Evolutionary conservation across 2,888 invertebrate species (phyloP).

Genomic region (Cephonodes hylas): DNA sequence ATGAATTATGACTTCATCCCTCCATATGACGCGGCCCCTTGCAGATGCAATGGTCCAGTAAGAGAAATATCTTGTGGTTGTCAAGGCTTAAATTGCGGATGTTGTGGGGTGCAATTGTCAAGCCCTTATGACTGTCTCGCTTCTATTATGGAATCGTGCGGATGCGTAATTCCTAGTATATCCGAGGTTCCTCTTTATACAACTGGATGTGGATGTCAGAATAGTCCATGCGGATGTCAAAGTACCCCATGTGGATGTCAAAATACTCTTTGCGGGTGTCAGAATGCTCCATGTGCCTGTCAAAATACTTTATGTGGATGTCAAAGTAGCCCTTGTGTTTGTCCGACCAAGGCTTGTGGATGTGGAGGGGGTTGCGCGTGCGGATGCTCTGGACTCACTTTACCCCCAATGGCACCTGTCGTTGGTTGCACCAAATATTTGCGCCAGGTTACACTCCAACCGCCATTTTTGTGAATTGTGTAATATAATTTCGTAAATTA

Average conservation of each 20-base stretch:
- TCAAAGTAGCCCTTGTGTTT: conserved; percentile 12
- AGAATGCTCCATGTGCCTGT: conserved; percentile 17
- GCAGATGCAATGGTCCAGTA: not conserved
- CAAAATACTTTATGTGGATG: conserved; percentile 10
- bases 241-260: not conserved
- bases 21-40: not conserved
- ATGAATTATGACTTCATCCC: not conserved
- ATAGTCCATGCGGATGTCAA: not conserved
- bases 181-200: conserved; percentile 14
- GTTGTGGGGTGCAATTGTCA: not conserved
- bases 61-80: conserved; percentile 1
- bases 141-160: not conserved
- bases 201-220: conserved; percentile 22
- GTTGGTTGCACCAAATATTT: conserved; percentile 37
- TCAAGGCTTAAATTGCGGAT: not conserved
- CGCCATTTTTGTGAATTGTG: conserved; percentile 51
- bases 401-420: not conserved
- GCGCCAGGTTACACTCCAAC: conserved; percentile 53
- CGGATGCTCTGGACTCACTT: not conserved
- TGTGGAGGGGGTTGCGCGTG: conserved; percentile 23
- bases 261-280: conserved; percentile 18
- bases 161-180: not conserved
- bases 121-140: not conserved
- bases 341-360: conserved; percentile 20
- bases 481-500: conserved; percentile 17